Percentiles rank a stretch among this genome's conserved stretches.
phyloP scores from a whole-genome alignment of 2,888 invertebrate genomes.

The Drosophila ezoana region DNA sequence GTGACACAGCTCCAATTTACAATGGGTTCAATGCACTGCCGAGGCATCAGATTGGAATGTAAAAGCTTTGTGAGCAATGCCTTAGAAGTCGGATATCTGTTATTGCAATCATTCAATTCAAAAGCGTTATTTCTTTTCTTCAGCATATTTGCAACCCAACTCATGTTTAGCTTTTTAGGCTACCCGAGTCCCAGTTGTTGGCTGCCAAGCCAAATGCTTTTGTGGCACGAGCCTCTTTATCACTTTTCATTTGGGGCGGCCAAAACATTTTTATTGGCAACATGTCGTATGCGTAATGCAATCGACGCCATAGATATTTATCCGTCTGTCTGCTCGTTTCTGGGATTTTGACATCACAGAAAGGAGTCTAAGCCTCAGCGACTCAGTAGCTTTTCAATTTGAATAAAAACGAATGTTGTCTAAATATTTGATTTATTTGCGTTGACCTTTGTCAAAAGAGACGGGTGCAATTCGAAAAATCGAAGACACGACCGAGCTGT shows the following conservation, averaged over 20 bases:
- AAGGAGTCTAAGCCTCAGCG: conserved; percentile 23
- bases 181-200: conserved; percentile 42
- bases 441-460: conserved; percentile 74
- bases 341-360: conserved; percentile 42
- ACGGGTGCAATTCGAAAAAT: conserved; percentile 11
- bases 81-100: conserved; percentile 32
- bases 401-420: conserved; percentile 68
- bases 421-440: conserved; percentile 78
- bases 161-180: conserved; percentile 48
- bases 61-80: conserved; percentile 4
- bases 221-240: conserved; percentile 47
- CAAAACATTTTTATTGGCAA: conserved; percentile 70
- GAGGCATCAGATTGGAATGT: background rate
- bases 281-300: conserved; percentile 77
- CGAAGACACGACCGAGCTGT: conserved; percentile 26
- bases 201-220: conserved; percentile 31
- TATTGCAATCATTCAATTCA: conserved; percentile 47
- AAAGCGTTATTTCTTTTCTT: conserved; percentile 21
- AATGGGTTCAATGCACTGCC: conserved; percentile 1
- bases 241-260: conserved; percentile 34
- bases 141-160: conserved; percentile 23
- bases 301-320: conserved; percentile 68
- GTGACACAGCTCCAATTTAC: background rate
- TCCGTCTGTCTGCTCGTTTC: conserved; percentile 30
- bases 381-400: conserved; percentile 72